Evolutionary conservation across 2,113 vertebrate genomes (phyloP).

Genomic region (Menura novaehollandiae): DNA sequence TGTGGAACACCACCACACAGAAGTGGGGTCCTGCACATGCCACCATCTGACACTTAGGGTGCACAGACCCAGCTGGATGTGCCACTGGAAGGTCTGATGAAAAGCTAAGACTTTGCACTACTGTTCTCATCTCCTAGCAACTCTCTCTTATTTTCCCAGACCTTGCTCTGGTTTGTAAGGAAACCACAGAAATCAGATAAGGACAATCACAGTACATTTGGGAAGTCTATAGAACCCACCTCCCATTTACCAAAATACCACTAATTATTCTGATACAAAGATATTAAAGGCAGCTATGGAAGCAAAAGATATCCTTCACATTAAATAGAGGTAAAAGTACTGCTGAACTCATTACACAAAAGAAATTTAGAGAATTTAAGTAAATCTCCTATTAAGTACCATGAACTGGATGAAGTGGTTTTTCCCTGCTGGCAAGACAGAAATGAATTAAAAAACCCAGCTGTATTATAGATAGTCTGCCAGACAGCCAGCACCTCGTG

Average conservation of each 20-base stretch:
- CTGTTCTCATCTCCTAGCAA: neutral
- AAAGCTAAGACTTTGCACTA: neutral
- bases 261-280: neutral
- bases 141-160: neutral
- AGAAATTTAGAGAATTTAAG: neutral
- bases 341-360: neutral
- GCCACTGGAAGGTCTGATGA: neutral
- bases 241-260: neutral
- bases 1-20: neutral
- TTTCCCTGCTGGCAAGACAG: neutral
- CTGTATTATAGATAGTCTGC: neutral
- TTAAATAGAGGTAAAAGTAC: neutral
- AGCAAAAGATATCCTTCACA: neutral
- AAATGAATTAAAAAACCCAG: neutral
- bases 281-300: neutral
- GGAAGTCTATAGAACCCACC: neutral
- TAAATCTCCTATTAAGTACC: neutral
- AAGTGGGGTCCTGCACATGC: neutral
- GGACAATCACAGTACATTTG: neutral
- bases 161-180: neutral
- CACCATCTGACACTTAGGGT: neutral
- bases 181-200: constrained; percentile 25
- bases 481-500: neutral
- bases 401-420: neutral
- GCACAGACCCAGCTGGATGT: neutral